phyloP scores from a whole-genome alignment of 2,797 vertebrate genomes.

The Masticophis lateralis region DNA sequence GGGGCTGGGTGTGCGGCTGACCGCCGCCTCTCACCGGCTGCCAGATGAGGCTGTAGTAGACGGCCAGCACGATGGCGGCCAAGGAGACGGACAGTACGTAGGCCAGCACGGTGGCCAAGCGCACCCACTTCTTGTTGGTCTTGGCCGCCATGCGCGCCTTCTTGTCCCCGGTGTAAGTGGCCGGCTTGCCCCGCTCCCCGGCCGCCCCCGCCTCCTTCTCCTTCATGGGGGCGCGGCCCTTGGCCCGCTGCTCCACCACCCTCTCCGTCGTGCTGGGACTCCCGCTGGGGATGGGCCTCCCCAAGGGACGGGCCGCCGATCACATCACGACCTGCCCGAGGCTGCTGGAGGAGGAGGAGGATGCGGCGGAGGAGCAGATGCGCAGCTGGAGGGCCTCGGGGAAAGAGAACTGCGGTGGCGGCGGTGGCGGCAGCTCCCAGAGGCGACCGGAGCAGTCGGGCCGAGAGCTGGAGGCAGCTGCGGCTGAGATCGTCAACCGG shows the following conservation, averaged over 20 bases:
- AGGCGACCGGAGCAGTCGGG: background rate
- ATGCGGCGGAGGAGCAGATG: background rate
- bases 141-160: conserved; percentile 99
- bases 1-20: conserved; percentile 54
- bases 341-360: background rate
- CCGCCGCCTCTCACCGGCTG: conserved; percentile 79
- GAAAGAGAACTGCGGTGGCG: background rate
- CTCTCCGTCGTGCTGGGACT: conserved; percentile 84
- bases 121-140: conserved; percentile 99
- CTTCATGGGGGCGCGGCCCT: conserved; percentile 89
- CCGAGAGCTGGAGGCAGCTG: conserved; percentile 1
- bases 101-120: conserved; percentile 95
- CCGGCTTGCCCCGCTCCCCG: conserved; percentile 96
- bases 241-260: conserved; percentile 92
- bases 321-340: conserved; percentile 10
- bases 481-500: background rate
- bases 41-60: conserved; percentile 98
- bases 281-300: conserved; percentile 32
- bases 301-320: conserved; percentile 31
- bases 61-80: conserved; percentile 95
- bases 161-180: conserved; percentile 98
- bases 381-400: background rate
- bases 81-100: conserved; percentile 96
- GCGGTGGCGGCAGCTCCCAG: background rate
- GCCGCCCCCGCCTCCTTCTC: conserved; percentile 88